phyloP scores from a whole-genome alignment of 2,888 invertebrate species.

The Caenorhabditis drosophilae region DNA sequence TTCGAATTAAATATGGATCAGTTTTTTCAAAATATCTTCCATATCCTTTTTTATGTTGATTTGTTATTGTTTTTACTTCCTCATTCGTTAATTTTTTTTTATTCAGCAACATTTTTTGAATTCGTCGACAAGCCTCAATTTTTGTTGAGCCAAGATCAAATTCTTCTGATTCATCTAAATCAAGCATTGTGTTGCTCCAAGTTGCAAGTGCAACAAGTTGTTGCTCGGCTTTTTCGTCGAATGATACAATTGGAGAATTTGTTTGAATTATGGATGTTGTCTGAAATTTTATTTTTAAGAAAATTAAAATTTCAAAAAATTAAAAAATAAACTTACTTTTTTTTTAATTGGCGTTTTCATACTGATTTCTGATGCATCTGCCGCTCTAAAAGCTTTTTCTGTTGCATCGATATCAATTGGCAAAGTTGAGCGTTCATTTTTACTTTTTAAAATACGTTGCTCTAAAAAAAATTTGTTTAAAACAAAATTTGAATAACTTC shows the following conservation, averaged over 20 bases:
- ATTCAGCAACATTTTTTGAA: conserved; percentile 17
- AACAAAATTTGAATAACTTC: too few relatives aligned
- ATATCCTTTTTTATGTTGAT: too few relatives aligned
- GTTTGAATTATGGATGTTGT: neutral
- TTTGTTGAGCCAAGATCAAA: conserved; percentile 43
- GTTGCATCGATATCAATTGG: conserved; percentile 5
- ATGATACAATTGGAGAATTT: conserved; percentile 18
- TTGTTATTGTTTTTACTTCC: neutral
- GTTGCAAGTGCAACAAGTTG: conserved; percentile 37
- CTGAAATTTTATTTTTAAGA: too few relatives aligned
- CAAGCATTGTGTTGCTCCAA: conserved; percentile 41
- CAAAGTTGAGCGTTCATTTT: too few relatives aligned
- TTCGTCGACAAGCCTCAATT: conserved; percentile 22
- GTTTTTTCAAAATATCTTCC: conserved; percentile 16
- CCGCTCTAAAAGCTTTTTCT: conserved; percentile 16
- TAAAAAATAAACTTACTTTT: conserved; percentile 2
- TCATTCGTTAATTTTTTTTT: conserved; percentile 1
- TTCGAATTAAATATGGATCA: conserved; percentile 7
- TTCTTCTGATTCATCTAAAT: conserved; percentile 29
- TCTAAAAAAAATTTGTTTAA: too few relatives aligned
- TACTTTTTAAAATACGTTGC: too few relatives aligned
- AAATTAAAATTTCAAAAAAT: too few relatives aligned
- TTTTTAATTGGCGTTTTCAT: conserved; percentile 14
- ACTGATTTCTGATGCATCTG: conserved; percentile 11
- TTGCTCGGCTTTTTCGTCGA: conserved; percentile 23